A percentile compares a stretch with the other conserved stretches of the same genome.
phyloP scores from a whole-genome alignment of 2,113 vertebrate genomes.

The Calcarius ornatus region DNA sequence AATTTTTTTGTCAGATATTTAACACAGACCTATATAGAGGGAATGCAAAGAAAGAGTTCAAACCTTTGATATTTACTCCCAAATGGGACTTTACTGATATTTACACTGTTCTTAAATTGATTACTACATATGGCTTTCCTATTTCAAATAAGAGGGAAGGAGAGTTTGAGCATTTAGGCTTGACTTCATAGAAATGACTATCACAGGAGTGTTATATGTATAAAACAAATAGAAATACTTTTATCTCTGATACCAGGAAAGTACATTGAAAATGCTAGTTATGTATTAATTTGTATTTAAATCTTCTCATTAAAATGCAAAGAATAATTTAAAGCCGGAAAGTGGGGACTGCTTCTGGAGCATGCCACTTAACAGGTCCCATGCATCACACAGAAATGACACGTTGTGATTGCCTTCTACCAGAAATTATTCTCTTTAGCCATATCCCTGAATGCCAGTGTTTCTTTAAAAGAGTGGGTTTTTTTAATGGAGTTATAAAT shows the following conservation, averaged over 20 bases:
- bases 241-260: background rate
- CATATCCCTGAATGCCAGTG: background rate
- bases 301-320: slow-evolving; percentile 18
- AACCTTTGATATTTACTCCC: background rate
- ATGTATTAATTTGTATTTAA: slow-evolving; percentile 33
- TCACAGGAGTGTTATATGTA: background rate
- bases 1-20: background rate
- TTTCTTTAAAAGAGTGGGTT: background rate
- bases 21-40: background rate
- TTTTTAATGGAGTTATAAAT: background rate
- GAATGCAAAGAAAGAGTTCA: background rate
- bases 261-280: background rate
- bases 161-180: background rate
- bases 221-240: background rate
- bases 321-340: background rate
- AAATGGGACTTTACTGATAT: background rate
- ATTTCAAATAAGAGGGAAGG: background rate
- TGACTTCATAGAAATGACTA: background rate
- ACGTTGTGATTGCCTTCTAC: background rate
- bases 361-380: background rate
- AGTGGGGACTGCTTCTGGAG: background rate
- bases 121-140: background rate
- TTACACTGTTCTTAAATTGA: background rate
- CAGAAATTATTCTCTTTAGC: background rate
- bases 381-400: background rate